Evolutionary conservation across 1,140 invertebrate species (phyloP).

Genomic region (Chrysomallon squamiferum): DNA sequence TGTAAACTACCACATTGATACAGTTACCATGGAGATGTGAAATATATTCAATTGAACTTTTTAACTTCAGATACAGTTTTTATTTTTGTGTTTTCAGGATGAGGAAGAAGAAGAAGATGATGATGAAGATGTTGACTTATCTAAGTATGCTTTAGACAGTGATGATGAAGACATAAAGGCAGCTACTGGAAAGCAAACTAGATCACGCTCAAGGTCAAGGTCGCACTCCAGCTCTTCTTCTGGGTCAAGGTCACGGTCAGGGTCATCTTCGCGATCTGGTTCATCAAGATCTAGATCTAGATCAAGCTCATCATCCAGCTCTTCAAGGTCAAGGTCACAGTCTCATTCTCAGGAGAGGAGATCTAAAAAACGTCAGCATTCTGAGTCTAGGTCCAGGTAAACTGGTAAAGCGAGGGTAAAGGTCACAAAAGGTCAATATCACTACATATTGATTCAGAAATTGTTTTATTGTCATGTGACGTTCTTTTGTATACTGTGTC

Average conservation of each 20-base stretch:
- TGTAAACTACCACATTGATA: too few relatives aligned
- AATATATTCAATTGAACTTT: too few relatives aligned
- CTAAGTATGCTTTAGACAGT: constrained; percentile 79
- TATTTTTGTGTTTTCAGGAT: constrained; percentile 54
- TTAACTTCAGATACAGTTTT: too few relatives aligned
- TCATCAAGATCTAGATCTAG: constrained; percentile 24
- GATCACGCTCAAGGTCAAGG: constrained; percentile 32
- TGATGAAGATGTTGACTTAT: constrained; percentile 69
- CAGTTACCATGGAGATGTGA: too few relatives aligned
- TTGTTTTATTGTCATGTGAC: too few relatives aligned
- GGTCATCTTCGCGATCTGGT: constrained; percentile 32
- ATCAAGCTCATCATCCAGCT: constrained; percentile 13
- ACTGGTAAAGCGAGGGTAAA: too few relatives aligned
- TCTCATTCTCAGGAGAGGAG: neutral
- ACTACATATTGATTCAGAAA: too few relatives aligned
- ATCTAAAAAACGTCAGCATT: neutral
- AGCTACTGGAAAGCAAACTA: constrained; percentile 10
- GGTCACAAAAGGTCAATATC: too few relatives aligned
- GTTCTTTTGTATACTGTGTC: too few relatives aligned
- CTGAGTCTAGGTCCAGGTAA: too few relatives aligned
- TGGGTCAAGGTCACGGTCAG: constrained; percentile 35
- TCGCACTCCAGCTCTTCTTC: constrained; percentile 41
- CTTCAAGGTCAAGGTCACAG: constrained; percentile 5
- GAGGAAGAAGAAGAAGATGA: constrained; percentile 68
- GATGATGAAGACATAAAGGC: constrained; percentile 34